Conservation (phyloP, 2,797 vertebrate genomes). For the Prionace glauca region DNA sequence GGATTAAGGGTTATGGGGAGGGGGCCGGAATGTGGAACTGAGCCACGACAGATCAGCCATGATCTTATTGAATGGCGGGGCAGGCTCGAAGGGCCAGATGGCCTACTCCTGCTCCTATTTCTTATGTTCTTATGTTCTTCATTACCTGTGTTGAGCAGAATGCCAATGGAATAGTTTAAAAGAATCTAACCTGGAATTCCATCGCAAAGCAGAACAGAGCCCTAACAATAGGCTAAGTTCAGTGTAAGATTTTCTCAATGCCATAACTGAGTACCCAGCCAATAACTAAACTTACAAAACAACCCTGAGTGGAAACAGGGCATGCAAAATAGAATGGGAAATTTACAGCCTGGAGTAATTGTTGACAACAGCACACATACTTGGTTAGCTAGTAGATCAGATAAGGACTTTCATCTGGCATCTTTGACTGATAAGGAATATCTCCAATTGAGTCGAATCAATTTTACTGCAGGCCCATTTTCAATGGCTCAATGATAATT, state of each 20-base stretch:
- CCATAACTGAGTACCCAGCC: neutral
- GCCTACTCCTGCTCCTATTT: too few relatives aligned
- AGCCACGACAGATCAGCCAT: too few relatives aligned
- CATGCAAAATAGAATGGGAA: neutral
- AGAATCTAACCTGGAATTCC: neutral
- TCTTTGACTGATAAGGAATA: constrained; percentile 12
- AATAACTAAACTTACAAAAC: neutral
- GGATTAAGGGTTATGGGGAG: too few relatives aligned
- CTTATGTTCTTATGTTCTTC: too few relatives aligned
- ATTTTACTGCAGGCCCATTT: constrained; percentile 17
- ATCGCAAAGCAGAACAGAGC: neutral
- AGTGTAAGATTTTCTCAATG: neutral
- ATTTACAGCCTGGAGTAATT: neutral
- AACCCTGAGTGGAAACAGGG: neutral
- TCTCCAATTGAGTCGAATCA: constrained; percentile 29
- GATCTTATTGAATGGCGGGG: too few relatives aligned
- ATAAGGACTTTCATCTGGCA: constrained; percentile 33
- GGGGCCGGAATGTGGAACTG: too few relatives aligned
- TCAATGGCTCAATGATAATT: constrained; percentile 28
- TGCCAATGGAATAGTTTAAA: neutral
- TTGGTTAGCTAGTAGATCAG: constrained; percentile 16
- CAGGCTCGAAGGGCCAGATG: too few relatives aligned
- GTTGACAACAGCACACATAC: constrained; percentile 8
- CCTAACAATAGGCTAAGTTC: neutral
- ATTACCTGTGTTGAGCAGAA: neutral